Conservation (phyloP, 2,113 vertebrate species). For the Origma solitaria region DNA sequence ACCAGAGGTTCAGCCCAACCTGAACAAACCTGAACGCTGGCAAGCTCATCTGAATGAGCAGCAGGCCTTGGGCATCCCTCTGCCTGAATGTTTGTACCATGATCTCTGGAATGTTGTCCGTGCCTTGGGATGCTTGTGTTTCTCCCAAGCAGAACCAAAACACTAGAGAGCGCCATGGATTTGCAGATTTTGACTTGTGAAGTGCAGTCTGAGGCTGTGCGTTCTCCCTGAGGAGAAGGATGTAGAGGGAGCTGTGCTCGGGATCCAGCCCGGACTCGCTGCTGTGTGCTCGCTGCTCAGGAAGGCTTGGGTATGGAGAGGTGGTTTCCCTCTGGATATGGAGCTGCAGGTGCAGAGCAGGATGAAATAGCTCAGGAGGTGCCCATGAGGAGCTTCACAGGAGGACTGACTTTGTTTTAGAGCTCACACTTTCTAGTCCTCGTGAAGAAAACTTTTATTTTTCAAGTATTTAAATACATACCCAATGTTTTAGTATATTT, state of each 20-base stretch:
- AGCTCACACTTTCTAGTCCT: not conserved
- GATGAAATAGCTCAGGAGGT: not conserved
- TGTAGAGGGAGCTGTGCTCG: not conserved
- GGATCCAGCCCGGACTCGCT: not conserved
- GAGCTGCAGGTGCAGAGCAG: not conserved
- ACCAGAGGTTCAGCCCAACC: not conserved
- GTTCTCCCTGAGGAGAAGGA: not conserved
- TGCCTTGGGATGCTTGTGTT: not conserved
- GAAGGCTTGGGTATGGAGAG: not conserved
- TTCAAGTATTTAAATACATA: not conserved
- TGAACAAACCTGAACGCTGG: fast-evolving
- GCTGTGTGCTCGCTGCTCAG: not conserved
- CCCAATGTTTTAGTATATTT: not conserved
- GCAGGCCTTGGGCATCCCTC: not conserved
- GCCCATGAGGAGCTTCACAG: not conserved
- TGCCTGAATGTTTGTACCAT: not conserved
- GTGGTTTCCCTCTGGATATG: not conserved
- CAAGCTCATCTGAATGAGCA: not conserved
- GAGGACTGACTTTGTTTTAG: not conserved
- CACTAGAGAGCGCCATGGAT: constrained; percentile 46
- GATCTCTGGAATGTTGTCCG: not conserved
- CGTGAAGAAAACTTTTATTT: not conserved
- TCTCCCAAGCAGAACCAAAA: not conserved
- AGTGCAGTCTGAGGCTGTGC: not conserved
- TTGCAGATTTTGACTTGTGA: not conserved